Base-by-base conservation (phyloP, 2,797 vertebrate species). In the Cetoscarus ocellatus region DNA sequence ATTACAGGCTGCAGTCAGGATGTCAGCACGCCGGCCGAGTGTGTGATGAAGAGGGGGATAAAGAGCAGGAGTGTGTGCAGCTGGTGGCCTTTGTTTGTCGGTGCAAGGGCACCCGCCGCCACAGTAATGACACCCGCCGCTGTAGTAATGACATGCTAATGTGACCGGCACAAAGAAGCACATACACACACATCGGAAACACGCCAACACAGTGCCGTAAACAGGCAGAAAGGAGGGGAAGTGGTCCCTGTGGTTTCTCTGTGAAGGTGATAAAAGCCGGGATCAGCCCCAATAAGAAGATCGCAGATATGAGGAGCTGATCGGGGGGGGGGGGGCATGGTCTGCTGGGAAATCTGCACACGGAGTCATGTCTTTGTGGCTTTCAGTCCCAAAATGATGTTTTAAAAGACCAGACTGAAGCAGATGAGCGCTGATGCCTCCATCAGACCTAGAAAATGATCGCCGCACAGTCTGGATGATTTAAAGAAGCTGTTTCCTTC, bases 141-240 rank as follows among this genome's bases (percentile, higher is more conserved):
- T 81, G 79, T 85, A 79, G 92, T 93, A 94, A 94, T 93, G 88
- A 93, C 90, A 94, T 93, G 91, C 91, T 94, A 94, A 94, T 94
- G 90, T 91, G 88, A 91, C 91, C 91, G 93, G 91, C 91, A 91
- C 90, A 94, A 93, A 93, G 92, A 94, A 93, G 92, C 91, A 86
- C 27, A 27, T n/a, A n/a, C 89, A 75, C 83, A 92, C 87, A 86
- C 81, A 92, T 93, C 90, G 91, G 92, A 95, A 95, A 95, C 92
- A 89, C 82, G 89, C 92, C 92, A 91, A 93, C 91, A 90, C 90
- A 88, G 81, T 82, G 72, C 87, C 82, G 52, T 93, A 92, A 94
- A 94, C 92, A 87, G 89, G 83, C 73, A 74, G 79, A 90, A 86
- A 84, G 81, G 72, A 83, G 78, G 79, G 86, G 85, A 86, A 87